These are phyloP conservation scores for Apteryx owenii DNA, from an alignment of 2,113 vertebrate species.

Conservation along the genomic window DNA sequence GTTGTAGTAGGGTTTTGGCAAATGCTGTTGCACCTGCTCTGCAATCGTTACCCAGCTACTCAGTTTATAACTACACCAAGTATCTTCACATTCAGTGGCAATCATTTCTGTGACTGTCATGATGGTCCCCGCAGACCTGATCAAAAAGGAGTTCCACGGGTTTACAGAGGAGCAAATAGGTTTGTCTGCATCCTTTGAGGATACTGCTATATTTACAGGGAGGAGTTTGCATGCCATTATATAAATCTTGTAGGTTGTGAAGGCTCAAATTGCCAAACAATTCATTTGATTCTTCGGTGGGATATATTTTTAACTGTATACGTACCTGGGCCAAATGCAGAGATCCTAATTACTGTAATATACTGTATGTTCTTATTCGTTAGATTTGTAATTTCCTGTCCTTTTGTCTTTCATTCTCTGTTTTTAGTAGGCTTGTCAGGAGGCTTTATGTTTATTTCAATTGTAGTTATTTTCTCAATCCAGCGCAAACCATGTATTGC, in stretches of 20 bases:
- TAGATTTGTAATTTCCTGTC: not conserved
- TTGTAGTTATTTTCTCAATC: constrained; percentile 39
- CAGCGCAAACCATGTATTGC: not conserved
- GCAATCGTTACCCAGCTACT: not conserved
- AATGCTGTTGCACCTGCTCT: not conserved
- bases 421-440: not conserved
- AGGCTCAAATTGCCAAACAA: not conserved
- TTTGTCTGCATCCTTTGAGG: not conserved
- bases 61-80: not conserved
- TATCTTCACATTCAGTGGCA: not conserved
- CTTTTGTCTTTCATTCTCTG: not conserved
- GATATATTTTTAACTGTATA: not conserved
- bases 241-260: not conserved
- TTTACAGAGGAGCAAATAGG: not conserved
- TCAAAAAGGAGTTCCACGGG: not conserved
- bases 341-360: not conserved
- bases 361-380: not conserved
- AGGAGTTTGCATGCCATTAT: not conserved
- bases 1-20: not conserved
- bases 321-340: not conserved
- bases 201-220: not conserved
- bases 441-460: not conserved
- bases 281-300: not conserved
- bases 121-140: not conserved
- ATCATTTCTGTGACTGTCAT: not conserved